Evolutionary conservation across 2,888 invertebrate genomes (phyloP).

Genomic region (Mythimna ferrago): DNA sequence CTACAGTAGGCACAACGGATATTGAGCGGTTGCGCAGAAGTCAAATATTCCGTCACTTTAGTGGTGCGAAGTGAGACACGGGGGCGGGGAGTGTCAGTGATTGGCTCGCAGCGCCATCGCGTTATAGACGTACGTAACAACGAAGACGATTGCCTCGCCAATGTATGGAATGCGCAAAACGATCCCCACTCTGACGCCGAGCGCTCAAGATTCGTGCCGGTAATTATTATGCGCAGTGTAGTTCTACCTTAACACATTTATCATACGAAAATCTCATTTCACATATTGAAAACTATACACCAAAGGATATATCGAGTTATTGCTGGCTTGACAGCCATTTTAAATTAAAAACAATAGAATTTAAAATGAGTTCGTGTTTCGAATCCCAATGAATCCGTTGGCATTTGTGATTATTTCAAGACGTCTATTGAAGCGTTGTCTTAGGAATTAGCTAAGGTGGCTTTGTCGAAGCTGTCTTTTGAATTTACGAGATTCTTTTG

Average conservation of each 20-base stretch:
- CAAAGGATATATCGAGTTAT: conserved; percentile 33
- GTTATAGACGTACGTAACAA: too few species aligned
- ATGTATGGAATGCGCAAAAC: too few species aligned
- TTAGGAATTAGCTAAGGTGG: conserved; percentile 22
- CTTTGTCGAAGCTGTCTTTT: neutral
- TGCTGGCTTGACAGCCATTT: conserved; percentile 32
- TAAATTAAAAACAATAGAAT: conserved; percentile 50
- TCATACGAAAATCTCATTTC: neutral
- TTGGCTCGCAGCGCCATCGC: too few species aligned
- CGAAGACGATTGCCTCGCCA: too few species aligned
- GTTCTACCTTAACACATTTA: neutral
- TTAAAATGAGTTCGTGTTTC: conserved; percentile 40
- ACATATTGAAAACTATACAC: conserved; percentile 18
- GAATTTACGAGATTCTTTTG: conserved; percentile 17
- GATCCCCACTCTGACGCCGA: too few species aligned
- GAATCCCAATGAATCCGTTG: conserved; percentile 49
- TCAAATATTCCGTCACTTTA: too few species aligned
- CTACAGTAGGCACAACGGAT: too few species aligned
- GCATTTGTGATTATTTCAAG: conserved; percentile 29
- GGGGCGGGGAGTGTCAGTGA: too few species aligned
- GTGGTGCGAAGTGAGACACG: too few species aligned
- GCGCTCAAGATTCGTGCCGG: too few species aligned
- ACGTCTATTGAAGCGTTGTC: conserved; percentile 8
- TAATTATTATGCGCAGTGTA: too few species aligned
- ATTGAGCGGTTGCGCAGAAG: too few species aligned